A percentile compares a stretch with the other conserved stretches of the same genome.
These are phyloP conservation scores for Pristionchus entomophagus DNA, from an alignment of 2,888 invertebrate genomes.

Conservation along the genomic window DNA sequence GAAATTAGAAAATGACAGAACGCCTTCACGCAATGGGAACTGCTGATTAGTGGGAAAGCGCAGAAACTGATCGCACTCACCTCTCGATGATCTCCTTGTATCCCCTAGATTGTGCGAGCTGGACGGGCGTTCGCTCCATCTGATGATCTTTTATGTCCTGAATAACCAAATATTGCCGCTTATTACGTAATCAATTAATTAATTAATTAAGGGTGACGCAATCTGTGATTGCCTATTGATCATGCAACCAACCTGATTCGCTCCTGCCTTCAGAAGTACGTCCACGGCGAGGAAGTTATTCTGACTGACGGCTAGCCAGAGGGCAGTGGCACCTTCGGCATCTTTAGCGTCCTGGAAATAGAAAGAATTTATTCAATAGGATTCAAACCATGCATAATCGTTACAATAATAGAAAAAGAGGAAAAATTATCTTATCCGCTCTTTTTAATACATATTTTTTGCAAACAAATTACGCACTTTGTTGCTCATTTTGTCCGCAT, in stretches of 20 bases:
- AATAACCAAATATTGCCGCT: not conserved
- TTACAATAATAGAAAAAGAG: not conserved
- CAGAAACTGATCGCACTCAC: not conserved
- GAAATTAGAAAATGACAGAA: constrained; percentile 38
- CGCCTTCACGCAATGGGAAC: constrained; percentile 2
- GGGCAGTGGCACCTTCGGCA: not conserved
- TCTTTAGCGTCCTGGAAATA: constrained; percentile 26
- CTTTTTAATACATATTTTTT: not conserved
- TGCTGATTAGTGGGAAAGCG: not conserved
- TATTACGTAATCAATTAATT: too few species aligned
- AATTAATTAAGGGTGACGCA: too few species aligned
- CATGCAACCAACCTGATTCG: constrained; percentile 30
- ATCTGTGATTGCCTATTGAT: too few species aligned
- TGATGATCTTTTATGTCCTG: constrained; percentile 32
- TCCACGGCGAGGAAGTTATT: constrained; percentile 19
- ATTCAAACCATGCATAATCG: too few species aligned
- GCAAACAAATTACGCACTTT: not conserved
- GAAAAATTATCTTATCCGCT: not conserved
- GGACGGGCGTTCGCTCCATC: not conserved
- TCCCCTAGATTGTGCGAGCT: not conserved
- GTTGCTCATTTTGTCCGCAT: constrained; percentile 60
- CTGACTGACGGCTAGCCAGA: constrained; percentile 11
- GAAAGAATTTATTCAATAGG: too few species aligned
- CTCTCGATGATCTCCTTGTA: not conserved
- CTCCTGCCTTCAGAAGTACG: constrained; percentile 4